phyloP scores from a whole-genome alignment of 2,113 vertebrate species.

The Osmerus mordax region DNA sequence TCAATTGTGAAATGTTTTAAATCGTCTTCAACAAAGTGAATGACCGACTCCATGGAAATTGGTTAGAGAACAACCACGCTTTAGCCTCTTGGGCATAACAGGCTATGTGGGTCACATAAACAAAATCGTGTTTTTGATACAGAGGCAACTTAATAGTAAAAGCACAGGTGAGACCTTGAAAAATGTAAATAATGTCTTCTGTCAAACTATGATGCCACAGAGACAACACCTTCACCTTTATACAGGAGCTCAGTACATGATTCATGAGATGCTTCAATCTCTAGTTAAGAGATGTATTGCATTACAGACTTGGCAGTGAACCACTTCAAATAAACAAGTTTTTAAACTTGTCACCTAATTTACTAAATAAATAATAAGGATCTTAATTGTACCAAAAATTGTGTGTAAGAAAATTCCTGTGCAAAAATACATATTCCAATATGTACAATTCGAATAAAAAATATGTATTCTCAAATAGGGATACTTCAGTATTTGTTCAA shows the following conservation, averaged over 20 bases:
- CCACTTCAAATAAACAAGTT: conserved; percentile 94
- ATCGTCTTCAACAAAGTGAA: conserved; percentile 36
- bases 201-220: conserved; percentile 63
- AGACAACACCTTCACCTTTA: conserved; percentile 58
- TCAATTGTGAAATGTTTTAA: conserved; percentile 53
- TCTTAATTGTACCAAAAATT: conserved; percentile 96
- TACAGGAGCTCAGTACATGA: conserved; percentile 58
- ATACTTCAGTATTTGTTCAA: conserved; percentile 88
- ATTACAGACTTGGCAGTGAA: conserved; percentile 98
- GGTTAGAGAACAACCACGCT: conserved; percentile 33
- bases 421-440: conserved; percentile 99
- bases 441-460: conserved; percentile 99
- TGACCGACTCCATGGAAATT: conserved; percentile 32
- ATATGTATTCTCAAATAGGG: conserved; percentile 99
- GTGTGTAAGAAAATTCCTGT: conserved; percentile 96
- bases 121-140: conserved; percentile 39
- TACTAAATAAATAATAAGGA: conserved; percentile 98
- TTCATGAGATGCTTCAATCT: conserved; percentile 69
- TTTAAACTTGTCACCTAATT: conserved; percentile 77
- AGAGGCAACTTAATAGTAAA: conserved; percentile 58
- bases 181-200: conserved; percentile 53
- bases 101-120: conserved; percentile 52
- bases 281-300: conserved; percentile 78
- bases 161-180: conserved; percentile 57
- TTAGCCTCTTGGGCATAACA: conserved; percentile 49